Percentiles rank a stretch among this genome's conserved stretches.
These are phyloP conservation scores for Aphelocoma coerulescens DNA, from an alignment of 2,113 vertebrate species.

Conservation along the genomic window DNA sequence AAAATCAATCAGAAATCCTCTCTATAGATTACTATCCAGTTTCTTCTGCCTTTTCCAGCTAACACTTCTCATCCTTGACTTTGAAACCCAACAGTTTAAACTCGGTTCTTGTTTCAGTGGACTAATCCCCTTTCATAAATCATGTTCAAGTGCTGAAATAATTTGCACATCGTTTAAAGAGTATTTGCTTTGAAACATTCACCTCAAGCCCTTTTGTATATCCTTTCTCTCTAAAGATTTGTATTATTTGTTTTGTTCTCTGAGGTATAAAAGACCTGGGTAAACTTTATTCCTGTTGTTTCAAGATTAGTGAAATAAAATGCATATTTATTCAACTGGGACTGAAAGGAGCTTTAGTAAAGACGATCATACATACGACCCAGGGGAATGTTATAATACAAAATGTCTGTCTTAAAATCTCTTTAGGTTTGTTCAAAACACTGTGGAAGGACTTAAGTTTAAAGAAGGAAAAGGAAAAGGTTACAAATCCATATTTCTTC, in stretches of 20 bases:
- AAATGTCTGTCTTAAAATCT: slow-evolving; percentile 79
- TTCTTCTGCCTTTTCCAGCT: slow-evolving; percentile 66
- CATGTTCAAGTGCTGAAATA: slow-evolving; percentile 81
- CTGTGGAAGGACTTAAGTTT: slow-evolving; percentile 72
- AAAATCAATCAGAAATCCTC: slow-evolving; percentile 67
- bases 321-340: slow-evolving; percentile 82
- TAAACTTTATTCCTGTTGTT: slow-evolving; percentile 86
- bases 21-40: slow-evolving; percentile 57
- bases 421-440: slow-evolving; percentile 75
- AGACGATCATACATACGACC: slow-evolving; percentile 72
- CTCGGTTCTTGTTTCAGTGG: slow-evolving; percentile 78
- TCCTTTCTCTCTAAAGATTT: slow-evolving; percentile 81
- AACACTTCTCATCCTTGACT: slow-evolving; percentile 75
- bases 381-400: slow-evolving; percentile 71
- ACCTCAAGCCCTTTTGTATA: slow-evolving; percentile 84
- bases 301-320: slow-evolving; percentile 86
- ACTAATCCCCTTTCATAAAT: slow-evolving; percentile 84
- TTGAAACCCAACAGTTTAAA: slow-evolving; percentile 80
- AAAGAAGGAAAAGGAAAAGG: background rate
- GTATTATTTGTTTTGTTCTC: slow-evolving; percentile 87
- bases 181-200: slow-evolving; percentile 88
- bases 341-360: slow-evolving; percentile 76
- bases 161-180: slow-evolving; percentile 86
- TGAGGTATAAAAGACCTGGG: slow-evolving; percentile 85
- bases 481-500: slow-evolving; percentile 67